phyloP scores from a whole-genome alignment of 2,797 vertebrate genomes.

The Rhabdomys pumilio region DNA sequence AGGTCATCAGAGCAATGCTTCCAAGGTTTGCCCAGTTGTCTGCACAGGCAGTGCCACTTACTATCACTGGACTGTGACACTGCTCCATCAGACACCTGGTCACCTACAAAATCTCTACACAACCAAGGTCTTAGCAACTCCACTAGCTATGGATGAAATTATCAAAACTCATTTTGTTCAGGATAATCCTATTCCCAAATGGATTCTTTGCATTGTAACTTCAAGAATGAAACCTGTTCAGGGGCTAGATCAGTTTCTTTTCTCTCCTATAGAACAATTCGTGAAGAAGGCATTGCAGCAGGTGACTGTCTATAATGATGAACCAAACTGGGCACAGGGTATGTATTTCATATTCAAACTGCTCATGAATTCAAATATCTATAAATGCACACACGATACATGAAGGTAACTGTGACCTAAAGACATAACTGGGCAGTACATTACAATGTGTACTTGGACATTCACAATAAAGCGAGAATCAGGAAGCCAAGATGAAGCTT shows the following conservation, averaged over 20 bases:
- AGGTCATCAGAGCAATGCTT: neutral
- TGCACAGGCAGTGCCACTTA: neutral
- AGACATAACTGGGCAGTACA: neutral
- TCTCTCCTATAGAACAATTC: constrained; percentile 30
- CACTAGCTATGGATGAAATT: neutral
- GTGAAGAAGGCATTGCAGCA: constrained; percentile 52
- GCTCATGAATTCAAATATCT: constrained; percentile 1
- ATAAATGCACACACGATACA: constrained; percentile 15
- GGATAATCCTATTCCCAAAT: neutral
- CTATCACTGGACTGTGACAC: accelerated
- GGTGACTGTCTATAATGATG: constrained; percentile 50
- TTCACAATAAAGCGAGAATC: constrained; percentile 6
- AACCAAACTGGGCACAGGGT: constrained; percentile 59
- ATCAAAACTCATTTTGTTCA: neutral
- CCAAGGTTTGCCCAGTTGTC: neutral
- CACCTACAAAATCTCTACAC: neutral
- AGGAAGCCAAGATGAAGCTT: constrained; percentile 61
- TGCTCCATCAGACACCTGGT: neutral
- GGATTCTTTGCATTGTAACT: neutral
- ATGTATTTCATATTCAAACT: neutral
- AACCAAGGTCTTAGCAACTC: neutral
- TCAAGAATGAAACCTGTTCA: neutral
- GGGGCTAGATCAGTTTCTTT: neutral
- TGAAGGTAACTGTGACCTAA: neutral
- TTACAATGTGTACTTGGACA: neutral